A percentile compares a stretch with the other conserved stretches of the same genome.
Evolutionary conservation across 2,797 vertebrate species (phyloP).

Genomic region (Phoxinus dragarum): DNA sequence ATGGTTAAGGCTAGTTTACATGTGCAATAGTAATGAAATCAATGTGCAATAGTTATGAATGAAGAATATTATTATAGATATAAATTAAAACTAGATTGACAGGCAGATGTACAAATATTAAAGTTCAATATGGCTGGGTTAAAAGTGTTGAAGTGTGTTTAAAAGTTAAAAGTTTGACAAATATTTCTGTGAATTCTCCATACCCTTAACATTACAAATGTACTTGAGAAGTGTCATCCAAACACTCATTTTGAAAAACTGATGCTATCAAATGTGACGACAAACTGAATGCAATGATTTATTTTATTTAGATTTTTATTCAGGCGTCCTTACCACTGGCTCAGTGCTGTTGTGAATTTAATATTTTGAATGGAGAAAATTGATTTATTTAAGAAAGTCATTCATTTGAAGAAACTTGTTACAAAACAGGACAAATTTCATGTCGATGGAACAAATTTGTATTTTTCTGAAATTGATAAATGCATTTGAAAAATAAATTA

Average conservation of each 20-base stretch:
- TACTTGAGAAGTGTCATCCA: background rate
- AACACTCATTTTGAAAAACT: background rate
- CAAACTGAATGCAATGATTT: slow-evolving; percentile 12
- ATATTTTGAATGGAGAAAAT: slow-evolving; percentile 8
- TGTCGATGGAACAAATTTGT: background rate
- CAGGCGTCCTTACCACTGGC: background rate
- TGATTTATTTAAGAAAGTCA: background rate
- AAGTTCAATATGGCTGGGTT: too few relatives aligned
- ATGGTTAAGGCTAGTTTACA: too few relatives aligned
- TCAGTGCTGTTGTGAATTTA: background rate
- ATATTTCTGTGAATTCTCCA: background rate
- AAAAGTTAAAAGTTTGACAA: background rate
- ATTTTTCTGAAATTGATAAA: background rate
- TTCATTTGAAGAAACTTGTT: slow-evolving; percentile 3
- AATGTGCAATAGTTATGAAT: too few relatives aligned
- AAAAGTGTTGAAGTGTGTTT: too few relatives aligned
- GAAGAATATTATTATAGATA: too few relatives aligned
- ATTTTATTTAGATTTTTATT: slow-evolving; percentile 10
- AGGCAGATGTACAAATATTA: too few relatives aligned
- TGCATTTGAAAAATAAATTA: background rate
- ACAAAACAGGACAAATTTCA: background rate
- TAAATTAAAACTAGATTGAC: too few relatives aligned
- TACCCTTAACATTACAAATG: background rate
- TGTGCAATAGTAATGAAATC: too few relatives aligned
- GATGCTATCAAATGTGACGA: background rate